Percentiles rank a stretch among this genome's conserved stretches.
These are phyloP conservation scores for Macrotis lagotis DNA, from an alignment of 2,113 vertebrate species.

Conservation along the genomic window DNA sequence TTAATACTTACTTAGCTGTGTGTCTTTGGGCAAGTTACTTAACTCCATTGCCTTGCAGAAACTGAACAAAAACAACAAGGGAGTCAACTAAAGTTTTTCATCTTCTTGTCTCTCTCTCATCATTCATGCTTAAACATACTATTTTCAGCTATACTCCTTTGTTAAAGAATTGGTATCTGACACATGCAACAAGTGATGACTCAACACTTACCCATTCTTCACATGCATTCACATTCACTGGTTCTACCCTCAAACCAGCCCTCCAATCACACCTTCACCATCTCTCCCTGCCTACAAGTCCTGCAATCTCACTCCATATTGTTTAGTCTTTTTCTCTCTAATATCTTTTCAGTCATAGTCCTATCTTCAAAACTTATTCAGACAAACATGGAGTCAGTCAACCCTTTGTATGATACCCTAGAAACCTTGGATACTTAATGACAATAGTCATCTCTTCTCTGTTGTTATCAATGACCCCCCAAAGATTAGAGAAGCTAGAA, in stretches of 20 bases:
- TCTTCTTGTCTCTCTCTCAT: conserved; percentile 17
- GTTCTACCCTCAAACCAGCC: not conserved
- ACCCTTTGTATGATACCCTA: not conserved
- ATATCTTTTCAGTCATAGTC: conserved; percentile 10
- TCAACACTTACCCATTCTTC: not conserved
- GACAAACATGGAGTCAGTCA: not conserved
- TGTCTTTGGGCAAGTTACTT: too few species aligned
- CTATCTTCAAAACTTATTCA: conserved; percentile 12
- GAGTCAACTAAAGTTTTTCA: not conserved
- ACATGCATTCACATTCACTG: not conserved
- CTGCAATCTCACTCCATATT: not conserved
- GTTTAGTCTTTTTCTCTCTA: not conserved
- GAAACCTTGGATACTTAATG: not conserved
- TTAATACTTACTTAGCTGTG: too few species aligned
- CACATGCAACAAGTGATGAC: not conserved
- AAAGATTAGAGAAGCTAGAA: not conserved
- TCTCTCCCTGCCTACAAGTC: conserved; percentile 23
- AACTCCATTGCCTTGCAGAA: too few species aligned
- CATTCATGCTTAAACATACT: not conserved
- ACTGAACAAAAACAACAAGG: too few species aligned
- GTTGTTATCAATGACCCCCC: not conserved
- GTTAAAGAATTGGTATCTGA: not conserved
- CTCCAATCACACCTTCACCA: not conserved
- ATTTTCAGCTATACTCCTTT: not conserved
- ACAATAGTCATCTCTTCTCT: not conserved